phyloP scores from a whole-genome alignment of 2,113 vertebrate species.

The Lepidothrix coronata region DNA sequence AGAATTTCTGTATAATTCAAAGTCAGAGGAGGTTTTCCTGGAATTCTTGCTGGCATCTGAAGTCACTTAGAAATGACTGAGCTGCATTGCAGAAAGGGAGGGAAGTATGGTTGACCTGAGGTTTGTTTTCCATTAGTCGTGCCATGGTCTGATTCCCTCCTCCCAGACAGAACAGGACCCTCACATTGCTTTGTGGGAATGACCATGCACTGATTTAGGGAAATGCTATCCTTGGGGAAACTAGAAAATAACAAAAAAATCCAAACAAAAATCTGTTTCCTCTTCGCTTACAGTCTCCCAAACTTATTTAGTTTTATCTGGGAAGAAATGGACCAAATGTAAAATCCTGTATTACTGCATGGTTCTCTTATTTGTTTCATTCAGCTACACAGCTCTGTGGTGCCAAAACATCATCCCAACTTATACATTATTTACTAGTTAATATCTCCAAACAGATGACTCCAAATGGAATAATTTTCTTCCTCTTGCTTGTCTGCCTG shows the following conservation, averaged over 20 bases:
- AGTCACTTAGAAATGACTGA: neutral
- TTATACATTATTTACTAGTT: slow-evolving; percentile 67
- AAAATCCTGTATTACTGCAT: neutral
- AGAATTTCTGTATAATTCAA: neutral
- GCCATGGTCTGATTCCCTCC: neutral
- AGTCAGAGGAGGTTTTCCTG: neutral
- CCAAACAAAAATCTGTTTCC: neutral
- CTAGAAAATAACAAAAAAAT: neutral
- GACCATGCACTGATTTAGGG: neutral
- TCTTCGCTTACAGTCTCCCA: neutral
- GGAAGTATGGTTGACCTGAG: neutral
- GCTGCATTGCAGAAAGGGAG: neutral
- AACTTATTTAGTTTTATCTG: neutral
- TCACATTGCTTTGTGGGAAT: neutral
- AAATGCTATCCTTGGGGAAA: neutral
- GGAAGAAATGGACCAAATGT: neutral
- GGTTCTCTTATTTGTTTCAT: slow-evolving; percentile 10
- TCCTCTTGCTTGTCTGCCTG: neutral
- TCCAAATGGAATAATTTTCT: neutral
- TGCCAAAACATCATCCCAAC: neutral
- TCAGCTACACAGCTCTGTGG: neutral
- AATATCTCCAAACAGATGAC: slow-evolving; percentile 59
- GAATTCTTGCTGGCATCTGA: neutral
- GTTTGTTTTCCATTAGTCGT: neutral
- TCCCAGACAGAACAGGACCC: neutral